These are phyloP conservation scores for Nyleta sp. DNA, from an alignment of 2,888 invertebrate species.

Conservation along the genomic window DNA sequence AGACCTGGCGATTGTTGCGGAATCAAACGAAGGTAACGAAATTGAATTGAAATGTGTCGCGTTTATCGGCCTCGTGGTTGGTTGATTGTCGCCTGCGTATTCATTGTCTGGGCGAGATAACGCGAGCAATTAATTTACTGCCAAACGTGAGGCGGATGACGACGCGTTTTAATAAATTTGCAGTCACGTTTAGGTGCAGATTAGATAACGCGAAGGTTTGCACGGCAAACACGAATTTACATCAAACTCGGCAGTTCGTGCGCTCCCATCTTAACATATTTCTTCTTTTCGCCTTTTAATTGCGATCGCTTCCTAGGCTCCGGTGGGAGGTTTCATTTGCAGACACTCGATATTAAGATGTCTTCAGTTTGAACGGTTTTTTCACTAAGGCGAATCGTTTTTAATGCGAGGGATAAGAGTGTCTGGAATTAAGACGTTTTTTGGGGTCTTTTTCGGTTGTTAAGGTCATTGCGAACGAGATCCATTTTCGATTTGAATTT, in stretches of 20 bases:
- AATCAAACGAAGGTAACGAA: slow-evolving; percentile 82
- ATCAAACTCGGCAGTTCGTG: slow-evolving; percentile 72
- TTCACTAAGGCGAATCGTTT: too few species aligned
- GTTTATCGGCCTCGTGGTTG: slow-evolving; percentile 43
- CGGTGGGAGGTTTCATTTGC: too few species aligned
- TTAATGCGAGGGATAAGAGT: too few species aligned
- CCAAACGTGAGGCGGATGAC: slow-evolving; percentile 67
- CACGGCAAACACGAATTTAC: slow-evolving; percentile 72
- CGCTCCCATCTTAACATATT: slow-evolving; percentile 68
- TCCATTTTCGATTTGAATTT: too few species aligned
- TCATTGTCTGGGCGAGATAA: slow-evolving; percentile 68
- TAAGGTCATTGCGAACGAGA: too few species aligned
- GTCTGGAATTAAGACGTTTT: too few species aligned
- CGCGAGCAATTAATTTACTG: slow-evolving; percentile 70
- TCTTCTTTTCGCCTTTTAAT: slow-evolving; percentile 39
- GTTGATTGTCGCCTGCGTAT: slow-evolving; percentile 56
- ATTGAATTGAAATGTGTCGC: slow-evolving; percentile 19
- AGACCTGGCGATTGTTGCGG: slow-evolving; percentile 87
- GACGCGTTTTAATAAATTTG: slow-evolving; percentile 70
- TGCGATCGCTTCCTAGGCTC: too few species aligned
- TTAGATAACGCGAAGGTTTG: slow-evolving; percentile 66
- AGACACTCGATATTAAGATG: too few species aligned
- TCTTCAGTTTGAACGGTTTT: too few species aligned
- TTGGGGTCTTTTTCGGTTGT: too few species aligned
- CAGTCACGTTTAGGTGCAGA: slow-evolving; percentile 69